These are phyloP conservation scores for Carposina sasakii DNA, from an alignment of 1,140 invertebrate genomes.

Conservation along the genomic window DNA sequence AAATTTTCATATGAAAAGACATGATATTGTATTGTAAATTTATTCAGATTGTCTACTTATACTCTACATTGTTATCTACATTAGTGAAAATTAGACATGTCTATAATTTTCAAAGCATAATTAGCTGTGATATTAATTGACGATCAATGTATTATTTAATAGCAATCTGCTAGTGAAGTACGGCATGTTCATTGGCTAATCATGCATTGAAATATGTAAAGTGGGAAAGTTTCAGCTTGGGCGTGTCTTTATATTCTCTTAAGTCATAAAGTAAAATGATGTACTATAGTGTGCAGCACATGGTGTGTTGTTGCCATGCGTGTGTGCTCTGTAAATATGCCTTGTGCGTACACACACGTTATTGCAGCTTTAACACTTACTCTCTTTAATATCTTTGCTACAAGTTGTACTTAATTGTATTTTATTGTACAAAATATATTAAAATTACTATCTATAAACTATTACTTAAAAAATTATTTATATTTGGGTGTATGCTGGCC, in stretches of 20 bases:
- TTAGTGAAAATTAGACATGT: slow-evolving; percentile 73
- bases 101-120: slow-evolving; percentile 73
- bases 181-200: slow-evolving; percentile 71
- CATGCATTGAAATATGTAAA: slow-evolving; percentile 72
- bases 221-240: slow-evolving; percentile 63
- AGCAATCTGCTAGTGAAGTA: slow-evolving; percentile 66
- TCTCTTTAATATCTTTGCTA: slow-evolving; percentile 75
- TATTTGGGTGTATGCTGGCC: slow-evolving; percentile 69
- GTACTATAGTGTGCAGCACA: slow-evolving; percentile 70
- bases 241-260: slow-evolving; percentile 70
- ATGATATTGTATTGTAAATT: slow-evolving; percentile 73
- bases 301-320: slow-evolving; percentile 62
- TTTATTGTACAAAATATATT: slow-evolving; percentile 75
- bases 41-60: slow-evolving; percentile 72
- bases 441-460: slow-evolving; percentile 72
- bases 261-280: slow-evolving; percentile 70
- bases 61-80: slow-evolving; percentile 71
- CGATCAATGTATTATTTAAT: slow-evolving; percentile 70
- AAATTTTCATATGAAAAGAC: slow-evolving; percentile 72
- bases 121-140: slow-evolving; percentile 72
- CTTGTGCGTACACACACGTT: slow-evolving; percentile 70
- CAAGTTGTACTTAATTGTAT: slow-evolving; percentile 75
- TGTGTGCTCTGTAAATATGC: slow-evolving; percentile 72
- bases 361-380: slow-evolving; percentile 72
- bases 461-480: slow-evolving; percentile 68